Evolutionary conservation across 2,113 vertebrate species (phyloP).

Genomic region (Eulemur rufifrons): DNA sequence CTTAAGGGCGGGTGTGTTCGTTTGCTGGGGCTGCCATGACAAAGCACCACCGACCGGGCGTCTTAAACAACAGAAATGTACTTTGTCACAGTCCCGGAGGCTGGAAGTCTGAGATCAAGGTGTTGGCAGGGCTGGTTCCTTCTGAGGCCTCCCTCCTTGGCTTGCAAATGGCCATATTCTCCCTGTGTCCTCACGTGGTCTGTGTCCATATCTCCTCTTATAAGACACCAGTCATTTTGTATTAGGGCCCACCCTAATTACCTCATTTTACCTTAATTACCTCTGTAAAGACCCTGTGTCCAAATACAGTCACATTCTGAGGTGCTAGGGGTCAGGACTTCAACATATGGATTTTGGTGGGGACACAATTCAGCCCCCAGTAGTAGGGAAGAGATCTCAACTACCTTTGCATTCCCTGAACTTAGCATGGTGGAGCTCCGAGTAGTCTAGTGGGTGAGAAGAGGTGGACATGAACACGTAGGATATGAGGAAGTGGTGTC

Average conservation of each 20-base stretch:
- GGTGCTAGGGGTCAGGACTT: not conserved
- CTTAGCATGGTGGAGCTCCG: not conserved
- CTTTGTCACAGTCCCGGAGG: not conserved
- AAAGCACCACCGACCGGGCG: rapidly evolving
- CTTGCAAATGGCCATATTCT: rapidly evolving
- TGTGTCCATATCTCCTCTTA: rapidly evolving
- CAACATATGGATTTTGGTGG: rapidly evolving
- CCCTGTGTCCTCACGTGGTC: not conserved
- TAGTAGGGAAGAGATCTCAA: not conserved
- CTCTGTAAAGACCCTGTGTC: not conserved
- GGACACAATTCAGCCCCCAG: not conserved
- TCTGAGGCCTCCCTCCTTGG: not conserved
- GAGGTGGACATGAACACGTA: rapidly evolving
- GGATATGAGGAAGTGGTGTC: rapidly evolving
- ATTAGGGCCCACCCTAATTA: not conserved
- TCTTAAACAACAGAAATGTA: rapidly evolving
- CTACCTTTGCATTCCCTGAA: not conserved
- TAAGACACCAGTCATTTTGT: not conserved
- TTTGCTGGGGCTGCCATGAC: not conserved
- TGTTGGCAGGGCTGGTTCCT: rapidly evolving
- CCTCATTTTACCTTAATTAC: not conserved
- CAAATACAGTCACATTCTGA: not conserved
- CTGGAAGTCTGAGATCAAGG: not conserved
- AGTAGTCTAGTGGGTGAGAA: not conserved
- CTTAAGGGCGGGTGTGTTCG: not conserved